Evolutionary conservation across 2,113 vertebrate species (phyloP).

Genomic region (Tamias sibiricus): DNA sequence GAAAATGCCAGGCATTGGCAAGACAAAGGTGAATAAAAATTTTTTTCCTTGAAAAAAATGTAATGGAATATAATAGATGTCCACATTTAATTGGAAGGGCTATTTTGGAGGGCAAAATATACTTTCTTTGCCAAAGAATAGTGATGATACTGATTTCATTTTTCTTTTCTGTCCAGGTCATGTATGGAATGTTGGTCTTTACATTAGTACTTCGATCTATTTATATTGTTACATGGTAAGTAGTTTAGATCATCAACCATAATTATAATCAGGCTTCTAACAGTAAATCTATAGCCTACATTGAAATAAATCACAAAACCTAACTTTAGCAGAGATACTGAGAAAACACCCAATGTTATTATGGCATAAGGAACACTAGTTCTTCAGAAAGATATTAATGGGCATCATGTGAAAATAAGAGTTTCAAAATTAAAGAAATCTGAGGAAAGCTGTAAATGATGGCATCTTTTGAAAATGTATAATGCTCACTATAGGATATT

Average conservation of each 20-base stretch:
- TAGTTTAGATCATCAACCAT: conserved; percentile 39
- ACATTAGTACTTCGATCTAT: conserved; percentile 94
- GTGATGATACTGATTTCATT: conserved; percentile 19
- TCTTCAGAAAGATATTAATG: conserved; percentile 34
- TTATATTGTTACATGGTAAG: conserved; percentile 99
- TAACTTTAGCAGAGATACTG: not conserved
- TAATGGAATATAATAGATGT: conserved; percentile 28
- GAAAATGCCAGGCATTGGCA: not conserved
- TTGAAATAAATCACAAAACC: conserved; percentile 58
- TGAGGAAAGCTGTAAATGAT: not conserved
- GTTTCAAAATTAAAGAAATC: conserved; percentile 49
- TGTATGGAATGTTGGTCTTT: conserved; percentile 95
- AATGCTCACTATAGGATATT: conserved; percentile 3
- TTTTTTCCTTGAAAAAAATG: not conserved
- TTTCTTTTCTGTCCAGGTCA: conserved; percentile 90
- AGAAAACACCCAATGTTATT: conserved; percentile 47
- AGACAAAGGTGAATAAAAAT: not conserved
- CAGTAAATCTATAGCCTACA: conserved; percentile 26
- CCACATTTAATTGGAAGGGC: conserved; percentile 45
- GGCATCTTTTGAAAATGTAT: not conserved
- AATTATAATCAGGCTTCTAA: not conserved
- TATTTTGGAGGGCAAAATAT: not conserved
- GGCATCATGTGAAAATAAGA: conserved; percentile 10
- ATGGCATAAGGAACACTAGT: not conserved
- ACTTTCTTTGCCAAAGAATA: conserved; percentile 42